phyloP scores from a whole-genome alignment of 2,797 vertebrate genomes.

The Sebastes trivittatus region DNA sequence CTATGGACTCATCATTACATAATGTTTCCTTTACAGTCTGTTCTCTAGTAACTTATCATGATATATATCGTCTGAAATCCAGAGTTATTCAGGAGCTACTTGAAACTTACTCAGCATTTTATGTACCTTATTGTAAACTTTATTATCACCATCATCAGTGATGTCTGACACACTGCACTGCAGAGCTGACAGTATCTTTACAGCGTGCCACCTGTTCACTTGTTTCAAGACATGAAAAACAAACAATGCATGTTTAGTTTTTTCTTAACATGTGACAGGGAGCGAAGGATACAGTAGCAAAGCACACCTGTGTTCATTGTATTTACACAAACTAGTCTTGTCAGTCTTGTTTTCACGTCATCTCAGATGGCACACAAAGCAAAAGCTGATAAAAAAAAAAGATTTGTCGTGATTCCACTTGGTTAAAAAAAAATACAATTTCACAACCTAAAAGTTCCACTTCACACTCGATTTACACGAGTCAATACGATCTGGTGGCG shows the following conservation, averaged over 20 bases:
- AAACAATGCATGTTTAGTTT: conserved; percentile 22
- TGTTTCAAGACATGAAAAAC: conserved; percentile 1
- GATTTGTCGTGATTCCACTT: conserved; percentile 50
- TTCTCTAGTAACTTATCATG: neutral
- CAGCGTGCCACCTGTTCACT: conserved; percentile 2
- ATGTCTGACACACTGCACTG: neutral
- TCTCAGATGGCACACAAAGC: conserved; percentile 43
- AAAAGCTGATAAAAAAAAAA: conserved; percentile 42
- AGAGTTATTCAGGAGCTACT: neutral
- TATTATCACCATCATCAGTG: neutral
- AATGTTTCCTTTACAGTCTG: neutral
- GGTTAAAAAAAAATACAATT: conserved; percentile 65
- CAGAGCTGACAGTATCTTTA: neutral
- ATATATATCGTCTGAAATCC: neutral
- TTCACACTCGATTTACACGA: conserved; percentile 63
- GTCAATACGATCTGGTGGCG: conserved; percentile 62
- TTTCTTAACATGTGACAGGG: neutral
- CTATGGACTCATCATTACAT: neutral
- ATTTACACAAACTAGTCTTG: conserved; percentile 25
- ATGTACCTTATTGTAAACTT: neutral
- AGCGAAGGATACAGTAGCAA: conserved; percentile 10
- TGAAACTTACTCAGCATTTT: neutral
- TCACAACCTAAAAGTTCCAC: conserved; percentile 67
- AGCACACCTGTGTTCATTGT: conserved; percentile 11
- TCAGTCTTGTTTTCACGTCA: conserved; percentile 5